Percentiles rank a stretch among this genome's conserved stretches.
phyloP scores from a whole-genome alignment of 2,888 invertebrate species.

The Cryptocheilus praepositus region DNA sequence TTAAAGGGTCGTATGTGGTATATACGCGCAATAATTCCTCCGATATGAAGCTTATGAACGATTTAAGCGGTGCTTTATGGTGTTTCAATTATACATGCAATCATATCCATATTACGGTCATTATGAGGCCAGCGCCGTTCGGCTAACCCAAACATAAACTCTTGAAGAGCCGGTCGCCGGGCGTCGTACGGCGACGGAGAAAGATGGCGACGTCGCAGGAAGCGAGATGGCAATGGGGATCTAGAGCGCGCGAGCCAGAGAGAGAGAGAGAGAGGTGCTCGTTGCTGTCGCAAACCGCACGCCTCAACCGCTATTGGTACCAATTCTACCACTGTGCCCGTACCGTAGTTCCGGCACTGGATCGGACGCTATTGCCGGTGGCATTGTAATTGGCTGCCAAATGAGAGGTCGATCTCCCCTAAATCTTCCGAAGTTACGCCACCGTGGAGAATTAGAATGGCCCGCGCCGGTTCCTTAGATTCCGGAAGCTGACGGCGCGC shows the following conservation, averaged over 20 bases:
- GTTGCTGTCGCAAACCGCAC: constrained; percentile 53
- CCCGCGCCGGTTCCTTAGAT: constrained; percentile 29
- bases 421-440: constrained; percentile 63
- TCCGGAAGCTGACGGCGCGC: constrained; percentile 25
- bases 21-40: constrained; percentile 48
- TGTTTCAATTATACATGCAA: constrained; percentile 66
- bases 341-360: constrained; percentile 50
- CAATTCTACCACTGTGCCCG: constrained; percentile 54
- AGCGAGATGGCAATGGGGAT: constrained; percentile 9
- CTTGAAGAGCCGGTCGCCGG: constrained; percentile 25
- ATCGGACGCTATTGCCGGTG: constrained; percentile 57
- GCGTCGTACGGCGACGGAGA: constrained; percentile 13
- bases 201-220: constrained; percentile 7
- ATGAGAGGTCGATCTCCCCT: constrained; percentile 65
- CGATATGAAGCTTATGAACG: constrained; percentile 56
- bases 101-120: constrained; percentile 58
- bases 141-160: constrained; percentile 41
- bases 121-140: constrained; percentile 31
- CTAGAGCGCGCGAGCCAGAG: constrained; percentile 6
- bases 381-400: constrained; percentile 70
- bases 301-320: constrained; percentile 52
- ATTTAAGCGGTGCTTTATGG: constrained; percentile 49
- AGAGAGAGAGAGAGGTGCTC: constrained; percentile 26
- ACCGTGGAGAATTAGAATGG: constrained; percentile 41
- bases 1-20: constrained; percentile 1